Evolutionary conservation across 2,797 vertebrate genomes (phyloP).

Genomic region (Gobionotothen gibberifrons): DNA sequence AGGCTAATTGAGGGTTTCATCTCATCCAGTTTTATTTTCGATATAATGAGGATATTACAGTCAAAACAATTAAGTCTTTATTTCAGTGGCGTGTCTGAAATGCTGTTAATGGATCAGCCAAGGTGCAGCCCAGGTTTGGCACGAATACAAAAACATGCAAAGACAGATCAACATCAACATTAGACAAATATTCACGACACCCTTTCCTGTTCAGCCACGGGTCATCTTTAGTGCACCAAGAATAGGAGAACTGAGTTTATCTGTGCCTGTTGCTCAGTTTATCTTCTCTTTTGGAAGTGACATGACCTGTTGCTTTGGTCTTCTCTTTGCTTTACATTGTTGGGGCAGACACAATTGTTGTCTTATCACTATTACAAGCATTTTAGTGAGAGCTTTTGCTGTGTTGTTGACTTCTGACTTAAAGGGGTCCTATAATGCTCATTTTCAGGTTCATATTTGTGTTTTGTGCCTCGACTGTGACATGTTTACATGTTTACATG

Average conservation of each 20-base stretch:
- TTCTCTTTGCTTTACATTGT: neutral
- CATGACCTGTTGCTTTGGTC: neutral
- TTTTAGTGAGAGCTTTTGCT: neutral
- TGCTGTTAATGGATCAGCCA: conserved; percentile 1
- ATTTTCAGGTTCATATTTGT: too few relatives aligned
- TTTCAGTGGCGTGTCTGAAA: conserved; percentile 6
- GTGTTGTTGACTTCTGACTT: neutral
- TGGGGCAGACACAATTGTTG: neutral
- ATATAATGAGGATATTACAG: conserved; percentile 30
- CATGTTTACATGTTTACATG: too few relatives aligned
- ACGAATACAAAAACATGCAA: conserved; percentile 11
- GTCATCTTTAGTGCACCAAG: neutral
- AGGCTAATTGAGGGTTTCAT: conserved; percentile 49
- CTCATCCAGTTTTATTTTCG: conserved; percentile 38
- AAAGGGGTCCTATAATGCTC: neutral
- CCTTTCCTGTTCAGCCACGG: neutral
- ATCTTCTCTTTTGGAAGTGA: neutral
- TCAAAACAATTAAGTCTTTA: conserved; percentile 28
- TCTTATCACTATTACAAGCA: neutral
- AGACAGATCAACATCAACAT: neutral
- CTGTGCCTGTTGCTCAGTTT: neutral
- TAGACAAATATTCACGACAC: neutral
- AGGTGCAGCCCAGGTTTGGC: conserved; percentile 11
- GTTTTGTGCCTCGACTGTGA: too few relatives aligned
- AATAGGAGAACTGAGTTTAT: neutral